Base-by-base conservation (phyloP, 2,888 invertebrate genomes). In the Limnephilus rhombicus region DNA sequence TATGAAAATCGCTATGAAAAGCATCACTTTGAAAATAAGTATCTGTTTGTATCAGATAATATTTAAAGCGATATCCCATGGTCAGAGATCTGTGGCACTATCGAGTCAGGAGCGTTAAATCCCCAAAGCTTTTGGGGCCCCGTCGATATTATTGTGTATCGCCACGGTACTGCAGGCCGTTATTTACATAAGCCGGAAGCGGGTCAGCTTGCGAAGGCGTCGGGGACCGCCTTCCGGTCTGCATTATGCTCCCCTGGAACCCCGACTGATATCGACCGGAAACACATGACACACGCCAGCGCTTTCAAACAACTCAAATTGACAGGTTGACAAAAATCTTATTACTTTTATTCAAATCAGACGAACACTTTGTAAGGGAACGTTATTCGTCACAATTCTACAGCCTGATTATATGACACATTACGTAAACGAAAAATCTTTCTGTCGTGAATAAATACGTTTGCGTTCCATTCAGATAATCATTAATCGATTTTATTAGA, bases 121-220 rank as follows among this genome's bases (percentile, higher is more conserved):
- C 83, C 83, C 34, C 83, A 41, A 24, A 68, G 18, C 34, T 34
- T 83, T 37, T 18, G 83, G 15, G 83, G 24, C 24, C 24, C 86
- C 49, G 86, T 86, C 86, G 88, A 68, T 68, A 68, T 31, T 86
- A 49, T 86, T 86, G 45, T 86, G 86, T 86, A 80, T 88, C 68
- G 68, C 68, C 68, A 68, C 68, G 68, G 80, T 91, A 91, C 85
- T 89, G 91, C 85, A 53, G 83, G 11, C 88, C 37, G 49, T 41
- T 68, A 91, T 91, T 91, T 91, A 89, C 89, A 91, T 91, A 91
- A 86, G 45, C 80, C 53, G 86, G 91, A 80, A 45, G 87, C 53
- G 85, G 90, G 90, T 90, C 85, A 90, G 85, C 90, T 37, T 85
- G 85, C 41, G 85, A 90, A 90, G 85, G 45, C 45, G 45, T 29